A percentile compares a stretch with the other conserved stretches of the same genome.
These are phyloP conservation scores for Odontothrips loti DNA, from an alignment of 2,888 invertebrate genomes.

Conservation along the genomic window DNA sequence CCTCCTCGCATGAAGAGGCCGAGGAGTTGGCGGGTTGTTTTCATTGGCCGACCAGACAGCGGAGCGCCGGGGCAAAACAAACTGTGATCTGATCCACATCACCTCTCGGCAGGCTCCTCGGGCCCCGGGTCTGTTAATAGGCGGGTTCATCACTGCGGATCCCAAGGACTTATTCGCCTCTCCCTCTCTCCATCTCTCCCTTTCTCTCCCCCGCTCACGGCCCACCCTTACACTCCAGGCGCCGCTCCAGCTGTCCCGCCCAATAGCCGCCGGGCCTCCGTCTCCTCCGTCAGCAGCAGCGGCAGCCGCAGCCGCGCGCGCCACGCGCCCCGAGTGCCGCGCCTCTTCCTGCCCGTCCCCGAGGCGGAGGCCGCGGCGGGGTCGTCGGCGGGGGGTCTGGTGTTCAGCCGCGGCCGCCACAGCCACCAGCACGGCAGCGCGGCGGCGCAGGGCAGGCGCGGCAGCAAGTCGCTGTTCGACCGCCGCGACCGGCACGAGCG, in stretches of 20 bases:
- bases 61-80: background rate
- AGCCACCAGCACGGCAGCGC: background rate
- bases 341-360: background rate
- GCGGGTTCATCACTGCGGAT: background rate
- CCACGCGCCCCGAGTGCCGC: conserved; percentile 1
- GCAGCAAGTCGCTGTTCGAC: background rate
- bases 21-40: background rate
- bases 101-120: background rate
- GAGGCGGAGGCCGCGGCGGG: background rate
- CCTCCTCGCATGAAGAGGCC: background rate
- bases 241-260: background rate
- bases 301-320: conserved; percentile 12
- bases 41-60: background rate
- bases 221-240: background rate
- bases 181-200: too few species aligned
- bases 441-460: background rate
- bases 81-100: background rate
- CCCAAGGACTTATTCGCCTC: background rate
- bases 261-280: background rate
- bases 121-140: background rate
- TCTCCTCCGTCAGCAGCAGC: conserved; percentile 1
- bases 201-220: background rate
- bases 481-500: background rate
- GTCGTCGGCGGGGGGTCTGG: background rate
- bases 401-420: background rate